Conservation (phyloP, 2,113 vertebrate species). For the Vimba vimba region DNA sequence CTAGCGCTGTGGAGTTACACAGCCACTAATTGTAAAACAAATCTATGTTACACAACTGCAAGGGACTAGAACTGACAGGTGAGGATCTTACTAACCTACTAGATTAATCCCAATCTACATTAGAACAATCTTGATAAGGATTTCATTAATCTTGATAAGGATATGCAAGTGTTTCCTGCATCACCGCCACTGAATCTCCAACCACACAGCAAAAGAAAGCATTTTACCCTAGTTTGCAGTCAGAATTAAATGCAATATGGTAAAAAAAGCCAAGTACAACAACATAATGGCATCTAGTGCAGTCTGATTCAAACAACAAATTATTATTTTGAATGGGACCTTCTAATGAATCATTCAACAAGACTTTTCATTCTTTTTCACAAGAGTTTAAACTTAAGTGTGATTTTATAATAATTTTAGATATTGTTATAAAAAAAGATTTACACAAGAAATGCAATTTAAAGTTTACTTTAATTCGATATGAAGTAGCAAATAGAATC, state of each 20-base stretch:
- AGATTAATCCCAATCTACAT: background rate
- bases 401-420: background rate
- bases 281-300: background rate
- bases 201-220: background rate
- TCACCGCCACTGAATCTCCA: background rate
- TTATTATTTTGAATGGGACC: background rate
- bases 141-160: background rate
- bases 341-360: background rate
- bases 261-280: background rate
- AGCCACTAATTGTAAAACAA: constrained; percentile 11
- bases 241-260: background rate
- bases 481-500: background rate
- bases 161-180: background rate
- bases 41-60: background rate
- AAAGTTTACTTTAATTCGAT: background rate
- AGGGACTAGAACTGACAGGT: background rate
- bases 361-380: background rate
- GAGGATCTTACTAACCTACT: constrained; percentile 6
- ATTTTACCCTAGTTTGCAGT: background rate
- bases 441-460: background rate
- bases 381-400: background rate
- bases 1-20: background rate
- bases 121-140: background rate
- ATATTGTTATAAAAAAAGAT: background rate
- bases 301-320: background rate